Evolutionary conservation across 2,888 invertebrate genomes (phyloP), one percentile per base, ranked within the genome.

Genomic region (Caenorhabditis sulstoni): DNA sequence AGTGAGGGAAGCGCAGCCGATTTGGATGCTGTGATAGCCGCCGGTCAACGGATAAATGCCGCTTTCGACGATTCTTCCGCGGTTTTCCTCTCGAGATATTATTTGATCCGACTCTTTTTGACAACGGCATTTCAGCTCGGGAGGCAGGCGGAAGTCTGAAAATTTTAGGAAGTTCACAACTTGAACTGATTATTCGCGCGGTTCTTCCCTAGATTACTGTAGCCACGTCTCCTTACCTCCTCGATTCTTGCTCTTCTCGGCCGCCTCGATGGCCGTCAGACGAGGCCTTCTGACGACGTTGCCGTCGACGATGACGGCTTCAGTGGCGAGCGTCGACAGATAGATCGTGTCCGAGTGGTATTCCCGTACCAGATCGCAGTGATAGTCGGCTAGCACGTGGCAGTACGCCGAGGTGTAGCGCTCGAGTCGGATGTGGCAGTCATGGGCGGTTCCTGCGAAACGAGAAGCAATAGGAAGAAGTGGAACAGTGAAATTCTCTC

Each of bases 311-410:
- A 71, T 22, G 3, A 64, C 71, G 0, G 41, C 8, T n/a, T 62
- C 57, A 3, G 57, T 64, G 49, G 37, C 71, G 1, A 71, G 41
- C 3, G 64, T 64, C 9, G 71, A 71, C 16, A 71, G 62, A 35
- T 50, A 71, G 39, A 71, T 64, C 0, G 9, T 9, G 29, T 64
- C 22, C 0, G 71, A 29, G 41, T 64, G 47, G 22, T 71, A 71
- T 16, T 71, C 71, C 1, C 71, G 55, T 12, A 71, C n/a, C 3
- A 71, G 62, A 20, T 71, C 71, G 44, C 62, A 71, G 20, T 71
- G 71, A n/a, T 71, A 71, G 16, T 64, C 71, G n/a, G 62, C 47
- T 1, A 71, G 20, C 2, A 49, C 44, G 5, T 16, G 2, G n/a
- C 62, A 71, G 16, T 22, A 71, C 0, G n/a, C n/a, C 4, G 18